Evolutionary conservation across 2,888 invertebrate genomes (phyloP).

Genomic region (Sylvicola cinctus): DNA sequence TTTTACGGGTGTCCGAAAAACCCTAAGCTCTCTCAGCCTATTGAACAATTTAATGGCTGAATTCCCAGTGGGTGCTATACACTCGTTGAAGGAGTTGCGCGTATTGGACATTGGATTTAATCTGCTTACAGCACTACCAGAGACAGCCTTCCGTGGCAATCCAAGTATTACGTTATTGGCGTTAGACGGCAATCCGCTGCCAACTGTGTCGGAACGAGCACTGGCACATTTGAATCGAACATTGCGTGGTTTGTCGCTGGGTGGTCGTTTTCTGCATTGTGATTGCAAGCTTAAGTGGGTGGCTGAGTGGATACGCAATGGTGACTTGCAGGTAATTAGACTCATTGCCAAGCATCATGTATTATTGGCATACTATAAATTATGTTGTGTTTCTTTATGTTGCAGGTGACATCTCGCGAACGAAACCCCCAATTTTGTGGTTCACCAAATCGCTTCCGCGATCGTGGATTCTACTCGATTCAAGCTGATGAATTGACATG

Average conservation of each 20-base stretch:
- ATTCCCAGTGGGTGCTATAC: conserved; percentile 66
- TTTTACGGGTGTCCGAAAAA: conserved; percentile 58
- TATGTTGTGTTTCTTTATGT: neutral
- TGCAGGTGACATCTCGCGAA: conserved; percentile 60
- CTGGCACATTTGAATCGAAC: conserved; percentile 62
- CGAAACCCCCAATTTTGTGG: conserved; percentile 86
- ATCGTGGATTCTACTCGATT: conserved; percentile 71
- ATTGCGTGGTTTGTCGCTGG: conserved; percentile 65
- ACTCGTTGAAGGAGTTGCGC: conserved; percentile 54
- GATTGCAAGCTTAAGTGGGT: conserved; percentile 80
- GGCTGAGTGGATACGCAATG: conserved; percentile 71
- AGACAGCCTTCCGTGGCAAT: conserved; percentile 59
- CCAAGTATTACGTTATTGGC: conserved; percentile 71
- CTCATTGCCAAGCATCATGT: neutral
- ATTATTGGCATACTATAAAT: neutral
- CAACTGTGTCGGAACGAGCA: conserved; percentile 61
- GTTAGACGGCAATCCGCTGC: conserved; percentile 74
- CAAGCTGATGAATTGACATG: conserved; percentile 54
- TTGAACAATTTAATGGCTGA: conserved; percentile 74
- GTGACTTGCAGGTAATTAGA: conserved; percentile 50
- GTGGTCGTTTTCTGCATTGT: conserved; percentile 72
- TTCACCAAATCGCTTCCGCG: conserved; percentile 55
- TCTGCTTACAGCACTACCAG: conserved; percentile 59
- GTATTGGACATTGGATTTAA: conserved; percentile 87
- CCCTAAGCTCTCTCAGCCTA: conserved; percentile 70